phyloP scores from a whole-genome alignment of 2,888 invertebrate species.

The Meiosimyza decipiens region DNA sequence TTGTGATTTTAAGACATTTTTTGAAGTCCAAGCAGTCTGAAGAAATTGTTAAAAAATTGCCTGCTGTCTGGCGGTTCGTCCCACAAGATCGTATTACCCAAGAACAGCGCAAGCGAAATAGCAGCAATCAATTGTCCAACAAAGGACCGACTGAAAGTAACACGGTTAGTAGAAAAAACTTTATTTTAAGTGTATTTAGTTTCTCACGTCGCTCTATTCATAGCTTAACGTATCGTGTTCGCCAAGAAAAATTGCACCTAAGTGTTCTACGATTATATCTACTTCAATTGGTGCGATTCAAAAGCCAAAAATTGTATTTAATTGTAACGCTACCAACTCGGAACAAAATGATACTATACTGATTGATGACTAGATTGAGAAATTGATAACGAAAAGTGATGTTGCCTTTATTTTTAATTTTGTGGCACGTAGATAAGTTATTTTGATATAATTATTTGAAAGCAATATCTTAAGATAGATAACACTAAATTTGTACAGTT shows the following conservation, averaged over 20 bases:
- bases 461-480: no score
- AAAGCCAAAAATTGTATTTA: neutral
- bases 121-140: neutral
- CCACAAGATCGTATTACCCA: constrained; percentile 28
- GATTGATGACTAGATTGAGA: constrained; percentile 50
- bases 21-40: constrained; percentile 1
- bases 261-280: constrained; percentile 2
- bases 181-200: neutral
- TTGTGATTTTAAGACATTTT: constrained; percentile 41
- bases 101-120: neutral
- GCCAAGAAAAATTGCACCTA: neutral
- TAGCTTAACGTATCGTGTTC: neutral
- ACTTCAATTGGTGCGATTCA: neutral
- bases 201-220: neutral
- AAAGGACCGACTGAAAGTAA: no score
- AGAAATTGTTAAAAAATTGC: constrained; percentile 36
- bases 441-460: no score
- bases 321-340: neutral
- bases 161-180: neutral
- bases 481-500: no score
- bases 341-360: constrained; percentile 47
- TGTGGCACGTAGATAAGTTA: no score
- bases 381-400: neutral
- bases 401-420: no score
- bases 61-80: constrained; percentile 50